Evolutionary conservation across 2,888 invertebrate genomes (phyloP).

Genomic region (Coecobrya sp.): DNA sequence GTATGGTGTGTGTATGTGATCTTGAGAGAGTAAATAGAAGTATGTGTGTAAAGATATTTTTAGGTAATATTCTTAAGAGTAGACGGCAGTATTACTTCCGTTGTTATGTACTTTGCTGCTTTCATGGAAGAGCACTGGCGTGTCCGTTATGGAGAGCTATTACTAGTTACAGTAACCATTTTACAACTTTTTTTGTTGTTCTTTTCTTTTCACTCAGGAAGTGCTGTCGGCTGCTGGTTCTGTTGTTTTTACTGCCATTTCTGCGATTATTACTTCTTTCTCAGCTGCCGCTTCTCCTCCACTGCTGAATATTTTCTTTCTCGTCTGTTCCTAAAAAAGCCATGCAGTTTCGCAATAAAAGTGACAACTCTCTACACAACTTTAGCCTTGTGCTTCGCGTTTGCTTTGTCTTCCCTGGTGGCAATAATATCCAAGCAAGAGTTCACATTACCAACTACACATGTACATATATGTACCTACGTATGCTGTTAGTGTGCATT

Average conservation of each 20-base stretch:
- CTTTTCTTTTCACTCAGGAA: slow-evolving; percentile 56
- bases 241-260: slow-evolving; percentile 70
- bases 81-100: slow-evolving; percentile 27
- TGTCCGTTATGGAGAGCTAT: slow-evolving; percentile 1
- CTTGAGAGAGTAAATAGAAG: neutral
- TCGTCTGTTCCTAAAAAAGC: slow-evolving; percentile 59
- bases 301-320: slow-evolving; percentile 47
- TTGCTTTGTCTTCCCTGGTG: neutral
- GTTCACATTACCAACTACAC: neutral
- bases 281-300: slow-evolving; percentile 58
- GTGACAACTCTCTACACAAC: slow-evolving; percentile 50
- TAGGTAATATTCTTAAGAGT: slow-evolving; percentile 15
- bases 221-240: slow-evolving; percentile 60
- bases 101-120: neutral
- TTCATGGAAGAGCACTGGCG: neutral
- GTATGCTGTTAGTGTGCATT: too few species aligned
- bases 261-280: slow-evolving; percentile 67
- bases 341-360: slow-evolving; percentile 76
- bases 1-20: neutral
- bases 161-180: slow-evolving; percentile 54
- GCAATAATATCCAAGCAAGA: neutral
- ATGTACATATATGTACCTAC: neutral
- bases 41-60: neutral
- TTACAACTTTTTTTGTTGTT: slow-evolving; percentile 68
- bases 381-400: neutral